Percentiles rank a stretch among this genome's conserved stretches.
Conservation (phyloP, 1,140 invertebrate species). For the Calliphora vicina region DNA sequence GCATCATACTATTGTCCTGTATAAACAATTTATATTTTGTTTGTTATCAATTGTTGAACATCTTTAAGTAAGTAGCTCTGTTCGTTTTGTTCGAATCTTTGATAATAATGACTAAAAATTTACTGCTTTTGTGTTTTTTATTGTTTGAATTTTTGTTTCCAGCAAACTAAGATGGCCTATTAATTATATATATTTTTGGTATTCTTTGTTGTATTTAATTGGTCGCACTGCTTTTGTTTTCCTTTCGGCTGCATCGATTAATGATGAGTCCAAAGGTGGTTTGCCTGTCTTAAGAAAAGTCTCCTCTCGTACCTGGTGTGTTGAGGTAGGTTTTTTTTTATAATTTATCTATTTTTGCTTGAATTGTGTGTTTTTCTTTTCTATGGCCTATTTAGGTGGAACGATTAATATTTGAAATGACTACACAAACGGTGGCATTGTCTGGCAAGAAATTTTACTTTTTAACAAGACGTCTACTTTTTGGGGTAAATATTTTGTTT, state of each 20-base stretch:
- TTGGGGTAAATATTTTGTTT: constrained; percentile 65
- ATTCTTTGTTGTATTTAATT: constrained; percentile 69
- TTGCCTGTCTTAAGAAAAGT: constrained; percentile 67
- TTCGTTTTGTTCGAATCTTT: constrained; percentile 41
- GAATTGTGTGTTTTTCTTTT: neutral
- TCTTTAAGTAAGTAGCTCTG: constrained; percentile 69
- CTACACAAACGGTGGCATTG: constrained; percentile 64
- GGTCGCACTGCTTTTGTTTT: constrained; percentile 68
- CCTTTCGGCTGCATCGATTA: constrained; percentile 68
- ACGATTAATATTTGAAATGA: constrained; percentile 58
- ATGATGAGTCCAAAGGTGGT: constrained; percentile 68
- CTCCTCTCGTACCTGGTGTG: constrained; percentile 65
- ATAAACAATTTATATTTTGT: constrained; percentile 77
- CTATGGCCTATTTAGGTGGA: constrained; percentile 44
- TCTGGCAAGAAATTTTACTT: constrained; percentile 73
- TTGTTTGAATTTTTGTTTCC: neutral
- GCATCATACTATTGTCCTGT: constrained; percentile 73
- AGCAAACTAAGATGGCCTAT: constrained; percentile 61
- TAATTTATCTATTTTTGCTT: neutral
- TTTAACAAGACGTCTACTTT: constrained; percentile 68
- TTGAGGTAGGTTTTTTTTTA: constrained; percentile 63
- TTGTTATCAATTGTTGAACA: constrained; percentile 75
- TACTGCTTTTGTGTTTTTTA: neutral
- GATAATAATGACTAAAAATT: neutral
- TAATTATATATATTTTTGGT: constrained; percentile 70